Base-by-base conservation (phyloP, 2,888 invertebrate genomes). In the Sinodicranocentrus sp. region DNA sequence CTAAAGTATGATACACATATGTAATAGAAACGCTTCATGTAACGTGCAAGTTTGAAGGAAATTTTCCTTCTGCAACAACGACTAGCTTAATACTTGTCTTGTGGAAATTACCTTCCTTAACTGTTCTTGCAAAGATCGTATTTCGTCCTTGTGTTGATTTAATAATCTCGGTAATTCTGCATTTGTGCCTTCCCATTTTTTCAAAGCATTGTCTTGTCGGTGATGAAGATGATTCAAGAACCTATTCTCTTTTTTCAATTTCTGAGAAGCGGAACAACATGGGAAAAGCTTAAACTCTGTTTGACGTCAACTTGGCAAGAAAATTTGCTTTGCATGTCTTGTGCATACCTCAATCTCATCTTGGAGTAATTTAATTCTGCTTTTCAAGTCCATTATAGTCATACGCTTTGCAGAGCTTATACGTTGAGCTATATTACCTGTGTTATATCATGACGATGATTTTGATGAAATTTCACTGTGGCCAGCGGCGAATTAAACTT, bases 121-220 rank as follows among this genome's bases (percentile, higher is more conserved):
- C 21, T 82, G 76, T 13, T 70, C 70, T 28, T 84, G 83, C n/a
- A 67, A 21, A 19, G 73, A 48, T 39, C 76, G 39, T 17, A 86
- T 68, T 52, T 86, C 86, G n/a, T 86, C 84, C 21, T 82, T 85
- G 25, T 86, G 86, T 43, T 73, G 84, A 28, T 77, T 79, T 33
- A 86, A 71, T 23, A 86, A 52, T 63, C 39, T 67, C 10, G 86
- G 83, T 19, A 86, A 43, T 28, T 86, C 83, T 3, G 86, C 85
- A 78, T 85, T 82, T 28, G 71, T 75, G 44, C 86, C 86, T 63
- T 86, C 85, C 77, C 85, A 86, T 26, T 84, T 85, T 43, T 70
- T 84, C 19, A 86, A 26, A 0, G 85, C 86, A 48, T 68, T 68
- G 39, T 80, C 76, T 86, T 86, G 86, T 8, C 85, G 72, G 72